Percentiles rank a stretch among this genome's conserved stretches.
Evolutionary conservation across 1,140 invertebrate genomes (phyloP).

Genomic region (Acromyrmex charruanus): DNA sequence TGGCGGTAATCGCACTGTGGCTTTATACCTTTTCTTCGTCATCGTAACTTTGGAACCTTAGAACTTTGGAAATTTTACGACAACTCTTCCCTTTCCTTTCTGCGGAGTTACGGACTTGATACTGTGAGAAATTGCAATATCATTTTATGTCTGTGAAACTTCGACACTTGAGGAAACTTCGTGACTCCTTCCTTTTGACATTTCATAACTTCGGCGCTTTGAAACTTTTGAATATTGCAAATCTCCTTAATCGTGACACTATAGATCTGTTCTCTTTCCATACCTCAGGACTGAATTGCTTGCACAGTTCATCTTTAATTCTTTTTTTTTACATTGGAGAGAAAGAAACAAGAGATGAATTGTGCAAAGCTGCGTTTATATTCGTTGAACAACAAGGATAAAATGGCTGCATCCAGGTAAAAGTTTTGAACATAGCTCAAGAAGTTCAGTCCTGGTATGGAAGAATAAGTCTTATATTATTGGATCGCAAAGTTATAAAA

Average conservation of each 20-base stretch:
- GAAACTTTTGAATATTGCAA: neutral
- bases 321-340: too few species aligned
- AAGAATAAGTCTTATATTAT: neutral
- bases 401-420: too few species aligned
- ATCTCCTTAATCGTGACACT: neutral
- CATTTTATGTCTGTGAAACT: neutral
- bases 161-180: neutral
- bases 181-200: neutral
- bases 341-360: too few species aligned
- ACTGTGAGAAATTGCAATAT: neutral
- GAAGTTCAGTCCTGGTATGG: too few species aligned
- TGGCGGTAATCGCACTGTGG: conserved; percentile 2
- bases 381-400: too few species aligned
- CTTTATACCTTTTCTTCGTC: neutral
- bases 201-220: neutral
- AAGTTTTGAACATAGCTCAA: too few species aligned
- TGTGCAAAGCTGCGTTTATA: too few species aligned
- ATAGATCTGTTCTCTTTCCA: too few species aligned
- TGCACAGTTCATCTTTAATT: too few species aligned
- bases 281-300: too few species aligned
- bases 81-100: neutral
- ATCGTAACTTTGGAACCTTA: conserved; percentile 9
- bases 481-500: neutral
- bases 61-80: neutral
- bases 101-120: neutral